These are phyloP conservation scores for Pantelozetes paolii DNA, from an alignment of 2,888 invertebrate genomes.

Conservation along the genomic window DNA sequence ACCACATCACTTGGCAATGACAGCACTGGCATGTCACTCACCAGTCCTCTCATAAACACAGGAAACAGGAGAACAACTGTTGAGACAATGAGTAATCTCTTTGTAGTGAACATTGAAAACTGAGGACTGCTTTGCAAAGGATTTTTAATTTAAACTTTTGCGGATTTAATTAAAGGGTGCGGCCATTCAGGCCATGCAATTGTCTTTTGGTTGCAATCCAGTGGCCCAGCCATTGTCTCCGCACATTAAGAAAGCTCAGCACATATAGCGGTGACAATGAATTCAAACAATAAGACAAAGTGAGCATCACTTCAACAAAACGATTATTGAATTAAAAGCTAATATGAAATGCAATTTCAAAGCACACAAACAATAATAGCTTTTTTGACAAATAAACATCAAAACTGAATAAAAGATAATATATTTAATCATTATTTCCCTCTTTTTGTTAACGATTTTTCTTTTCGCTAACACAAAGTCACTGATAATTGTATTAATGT, in stretches of 20 bases:
- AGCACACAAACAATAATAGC: slow-evolving; percentile 7
- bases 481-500: slow-evolving; percentile 1
- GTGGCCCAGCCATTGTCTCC: background rate
- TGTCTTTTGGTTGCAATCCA: slow-evolving; percentile 5
- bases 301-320: slow-evolving; percentile 35
- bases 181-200: slow-evolving; percentile 6
- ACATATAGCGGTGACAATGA: slow-evolving; percentile 3
- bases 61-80: slow-evolving; percentile 17
- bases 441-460: background rate
- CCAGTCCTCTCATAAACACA: slow-evolving; percentile 15
- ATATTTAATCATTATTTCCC: background rate
- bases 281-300: slow-evolving; percentile 19
- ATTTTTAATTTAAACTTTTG: slow-evolving; percentile 22
- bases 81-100: background rate
- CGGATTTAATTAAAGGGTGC: slow-evolving; percentile 25
- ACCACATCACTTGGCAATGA: background rate
- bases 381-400: no score
- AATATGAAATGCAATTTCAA: background rate
- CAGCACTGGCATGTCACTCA: slow-evolving; percentile 19
- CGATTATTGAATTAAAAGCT: slow-evolving; percentile 27
- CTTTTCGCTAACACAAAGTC: background rate
- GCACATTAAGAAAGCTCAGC: slow-evolving; percentile 25
- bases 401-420: background rate
- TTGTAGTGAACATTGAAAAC: background rate
- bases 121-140: background rate